Percentiles rank a stretch among this genome's conserved stretches.
phyloP scores from a whole-genome alignment of 53 echinoderm and acorn worm species.

The Temnopleurus reevesii region DNA sequence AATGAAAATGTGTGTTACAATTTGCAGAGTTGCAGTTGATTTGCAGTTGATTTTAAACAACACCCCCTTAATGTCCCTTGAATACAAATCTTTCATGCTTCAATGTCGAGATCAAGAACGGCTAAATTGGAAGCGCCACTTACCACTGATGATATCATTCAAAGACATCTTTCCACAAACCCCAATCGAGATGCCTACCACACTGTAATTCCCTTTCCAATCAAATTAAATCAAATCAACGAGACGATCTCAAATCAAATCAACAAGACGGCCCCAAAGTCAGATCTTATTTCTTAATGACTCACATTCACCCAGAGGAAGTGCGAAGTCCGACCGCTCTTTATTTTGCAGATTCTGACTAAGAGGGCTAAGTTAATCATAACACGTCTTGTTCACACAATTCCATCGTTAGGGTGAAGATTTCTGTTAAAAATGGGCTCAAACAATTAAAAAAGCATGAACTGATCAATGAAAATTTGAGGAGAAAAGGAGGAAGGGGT shows the following conservation, averaged over 20 bases:
- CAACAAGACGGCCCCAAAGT: not conserved
- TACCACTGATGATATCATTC: conserved; percentile 11
- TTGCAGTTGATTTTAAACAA: too few species aligned
- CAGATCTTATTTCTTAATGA: conserved; percentile 10
- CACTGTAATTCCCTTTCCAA: conserved; percentile 4
- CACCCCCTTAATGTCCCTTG: too few species aligned
- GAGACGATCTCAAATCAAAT: not conserved
- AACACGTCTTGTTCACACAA: too few species aligned
- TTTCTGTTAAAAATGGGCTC: too few species aligned
- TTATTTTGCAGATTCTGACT: conserved; percentile 12
- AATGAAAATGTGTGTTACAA: too few species aligned
- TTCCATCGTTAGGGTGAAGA: too few species aligned
- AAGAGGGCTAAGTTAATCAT: too few species aligned
- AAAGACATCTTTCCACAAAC: conserved; percentile 37
- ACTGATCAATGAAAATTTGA: too few species aligned
- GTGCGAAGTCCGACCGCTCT: not conserved
- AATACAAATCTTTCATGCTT: too few species aligned
- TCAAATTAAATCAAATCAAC: not conserved
- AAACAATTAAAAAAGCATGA: too few species aligned
- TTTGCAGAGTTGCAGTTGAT: too few species aligned
- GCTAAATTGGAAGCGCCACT: conserved; percentile 3
- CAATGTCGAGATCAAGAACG: not conserved
- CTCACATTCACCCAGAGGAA: conserved; percentile 18
- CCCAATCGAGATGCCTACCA: not conserved
- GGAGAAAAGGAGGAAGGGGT: too few species aligned